Conservation (phyloP, 1,140 invertebrate genomes). For the Nasonia vitripennis region DNA sequence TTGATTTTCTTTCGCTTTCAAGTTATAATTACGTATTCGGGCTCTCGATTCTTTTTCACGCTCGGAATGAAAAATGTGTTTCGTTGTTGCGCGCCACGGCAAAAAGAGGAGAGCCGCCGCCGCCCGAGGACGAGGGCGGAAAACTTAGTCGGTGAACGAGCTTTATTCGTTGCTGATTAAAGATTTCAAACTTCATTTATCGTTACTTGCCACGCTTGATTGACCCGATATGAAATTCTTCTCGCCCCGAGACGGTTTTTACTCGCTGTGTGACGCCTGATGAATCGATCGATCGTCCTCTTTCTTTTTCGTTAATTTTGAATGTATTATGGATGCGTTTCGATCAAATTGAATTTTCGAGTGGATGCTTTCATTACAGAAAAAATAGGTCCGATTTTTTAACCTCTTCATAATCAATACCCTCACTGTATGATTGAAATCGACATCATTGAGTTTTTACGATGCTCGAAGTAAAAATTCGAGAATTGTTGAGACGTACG, state of each 20-base stretch:
- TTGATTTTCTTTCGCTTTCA: conserved; percentile 34
- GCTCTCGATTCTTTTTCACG: conserved; percentile 23
- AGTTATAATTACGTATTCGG: conserved; percentile 42
- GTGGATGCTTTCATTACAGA: too few relatives aligned
- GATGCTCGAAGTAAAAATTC: too few relatives aligned
- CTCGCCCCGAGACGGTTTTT: neutral
- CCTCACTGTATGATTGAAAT: too few relatives aligned
- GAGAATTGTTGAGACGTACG: too few relatives aligned
- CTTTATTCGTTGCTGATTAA: conserved; percentile 10
- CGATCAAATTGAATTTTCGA: too few relatives aligned
- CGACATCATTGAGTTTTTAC: too few relatives aligned
- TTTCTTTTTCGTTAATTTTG: too few relatives aligned
- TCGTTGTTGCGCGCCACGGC: conserved; percentile 4
- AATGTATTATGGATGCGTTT: too few relatives aligned
- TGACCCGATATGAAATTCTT: neutral
- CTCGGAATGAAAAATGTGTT: conserved; percentile 30
- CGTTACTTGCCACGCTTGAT: neutral
- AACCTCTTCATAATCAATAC: too few relatives aligned
- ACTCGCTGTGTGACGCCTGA: too few relatives aligned
- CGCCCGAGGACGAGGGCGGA: neutral
- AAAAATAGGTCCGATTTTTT: too few relatives aligned
- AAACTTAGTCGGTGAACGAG: neutral
- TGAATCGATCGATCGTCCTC: too few relatives aligned
- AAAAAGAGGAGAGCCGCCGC: neutral
- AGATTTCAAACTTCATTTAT: neutral